A percentile compares a stretch with the other conserved stretches of the same genome.
Evolutionary conservation across 2,888 invertebrate genomes (phyloP).

Genomic region (Caenorhabditis japonica): DNA sequence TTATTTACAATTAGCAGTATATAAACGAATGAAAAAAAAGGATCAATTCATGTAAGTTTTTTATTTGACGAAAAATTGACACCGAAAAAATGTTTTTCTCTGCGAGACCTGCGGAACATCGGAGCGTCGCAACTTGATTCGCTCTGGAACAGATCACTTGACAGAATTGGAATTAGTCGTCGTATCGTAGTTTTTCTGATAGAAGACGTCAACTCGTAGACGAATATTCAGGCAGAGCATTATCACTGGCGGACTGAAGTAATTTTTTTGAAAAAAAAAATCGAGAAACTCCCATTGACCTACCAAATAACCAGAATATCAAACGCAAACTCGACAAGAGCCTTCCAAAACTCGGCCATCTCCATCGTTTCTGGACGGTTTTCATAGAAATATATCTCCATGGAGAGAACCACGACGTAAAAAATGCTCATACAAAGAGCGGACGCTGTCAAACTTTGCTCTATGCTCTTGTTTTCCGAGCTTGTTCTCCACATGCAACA

Average conservation of each 20-base stretch:
- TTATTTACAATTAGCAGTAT: too few species aligned
- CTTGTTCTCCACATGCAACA: constrained; percentile 20
- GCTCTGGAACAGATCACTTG: too few species aligned
- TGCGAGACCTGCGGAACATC: too few species aligned
- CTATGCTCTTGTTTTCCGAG: constrained; percentile 16
- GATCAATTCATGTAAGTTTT: too few species aligned
- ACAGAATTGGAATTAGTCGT: not conserved
- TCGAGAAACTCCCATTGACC: not conserved
- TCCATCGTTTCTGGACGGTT: constrained; percentile 4
- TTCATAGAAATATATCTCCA: constrained; percentile 14
- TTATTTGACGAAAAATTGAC: too few species aligned
- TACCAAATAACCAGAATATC: constrained; percentile 25
- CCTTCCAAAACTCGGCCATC: constrained; percentile 28
- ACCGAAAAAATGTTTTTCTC: too few species aligned
- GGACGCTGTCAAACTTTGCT: constrained; percentile 24
- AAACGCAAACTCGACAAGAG: constrained; percentile 15
- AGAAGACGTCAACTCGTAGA: constrained; percentile 19
- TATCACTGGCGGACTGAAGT: constrained; percentile 31
- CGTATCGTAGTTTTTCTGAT: too few species aligned
- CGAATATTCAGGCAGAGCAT: constrained; percentile 32
- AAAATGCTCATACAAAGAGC: constrained; percentile 19
- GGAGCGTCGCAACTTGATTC: too few species aligned
- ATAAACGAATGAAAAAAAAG: too few species aligned
- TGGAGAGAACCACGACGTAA: constrained; percentile 23
- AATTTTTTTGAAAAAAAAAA: not conserved